These are phyloP conservation scores for Platichthys flesus DNA, from an alignment of 2,113 vertebrate genomes.

Conservation along the genomic window DNA sequence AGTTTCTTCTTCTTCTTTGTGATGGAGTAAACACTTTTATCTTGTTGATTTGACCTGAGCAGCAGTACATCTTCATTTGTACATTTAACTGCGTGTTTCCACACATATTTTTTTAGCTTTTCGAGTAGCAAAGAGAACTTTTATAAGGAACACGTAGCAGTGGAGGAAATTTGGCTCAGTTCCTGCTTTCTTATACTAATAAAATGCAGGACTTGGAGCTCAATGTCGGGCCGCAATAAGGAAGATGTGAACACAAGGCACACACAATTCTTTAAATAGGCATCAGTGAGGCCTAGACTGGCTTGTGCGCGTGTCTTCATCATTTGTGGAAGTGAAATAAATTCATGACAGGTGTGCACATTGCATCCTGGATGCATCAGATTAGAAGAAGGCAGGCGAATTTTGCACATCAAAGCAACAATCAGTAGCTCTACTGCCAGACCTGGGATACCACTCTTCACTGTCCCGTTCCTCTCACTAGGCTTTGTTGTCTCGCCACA, in stretches of 20 bases:
- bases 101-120: background rate
- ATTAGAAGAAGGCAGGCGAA: conserved; percentile 59
- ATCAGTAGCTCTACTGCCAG: conserved; percentile 69
- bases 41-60: conserved; percentile 18
- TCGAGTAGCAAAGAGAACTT: background rate
- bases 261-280: conserved; percentile 35
- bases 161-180: conserved; percentile 14
- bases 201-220: conserved; percentile 16
- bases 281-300: conserved; percentile 14
- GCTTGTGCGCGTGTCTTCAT: conserved; percentile 18
- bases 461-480: conserved; percentile 46
- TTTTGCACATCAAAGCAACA: conserved; percentile 76
- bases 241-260: conserved; percentile 9
- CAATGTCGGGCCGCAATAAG: background rate
- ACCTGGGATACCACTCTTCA: conserved; percentile 64
- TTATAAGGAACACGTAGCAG: background rate
- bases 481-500: conserved; percentile 56
- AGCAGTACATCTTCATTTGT: conserved; percentile 19
- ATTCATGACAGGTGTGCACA: no score
- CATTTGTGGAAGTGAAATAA: conserved; percentile 9
- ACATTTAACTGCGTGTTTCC: background rate
- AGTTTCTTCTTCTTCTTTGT: conserved; percentile 43
- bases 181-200: conserved; percentile 10
- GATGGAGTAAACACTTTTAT: conserved; percentile 25
- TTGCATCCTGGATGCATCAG: conserved; percentile 54